Evolutionary conservation across 2,797 vertebrate species (phyloP), one percentile per base, ranked within the genome.

Genomic region (Acanthiza pusilla): DNA sequence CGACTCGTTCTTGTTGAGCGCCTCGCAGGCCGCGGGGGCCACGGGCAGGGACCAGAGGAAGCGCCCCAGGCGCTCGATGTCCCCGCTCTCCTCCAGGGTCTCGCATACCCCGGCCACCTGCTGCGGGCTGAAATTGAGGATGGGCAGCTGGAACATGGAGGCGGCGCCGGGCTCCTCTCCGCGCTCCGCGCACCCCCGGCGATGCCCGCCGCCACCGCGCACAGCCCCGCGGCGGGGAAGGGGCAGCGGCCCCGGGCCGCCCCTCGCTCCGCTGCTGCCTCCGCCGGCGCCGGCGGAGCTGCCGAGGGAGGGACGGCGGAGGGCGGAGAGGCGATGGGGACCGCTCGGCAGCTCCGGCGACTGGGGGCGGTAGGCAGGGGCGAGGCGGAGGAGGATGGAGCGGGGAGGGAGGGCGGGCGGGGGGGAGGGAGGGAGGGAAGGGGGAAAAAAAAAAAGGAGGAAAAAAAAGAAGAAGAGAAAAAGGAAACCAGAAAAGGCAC

Each of bases 61-160:
- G 97, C 99, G 99, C 86, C 99, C 99, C 94, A 99, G 98, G 95
- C 99, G 99, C 97, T 99, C 99, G 85, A 99, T 98, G 97, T 99
- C 99, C 93, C 99, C 99, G 97, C 99, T 99, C 96, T 99, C 99
- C 97, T 99, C 99, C 98, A 99, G 98, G 94, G 99, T 99, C 98
- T 99, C 99, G 97, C 99, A 99, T 96, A 99, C 99, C 98, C 99
- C 99, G 97, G 99, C 99, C 96, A 99, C 99, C 98, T 99, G 99
- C 99, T 99, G 99, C 98, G 99, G 99, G 98, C 99, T 99, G 97
- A 99, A 99, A 98, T 99, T 99, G 97, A 99, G 98, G 97, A 99
- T 99, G 95, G 99, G 99, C 98, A 99, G 97, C 98, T 99, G 99
- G 98, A 99, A 99, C 99, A 99, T 99, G 98, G 98, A 98, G 98